Evolutionary conservation across 2,113 vertebrate genomes (phyloP).

Genomic region (Ranitomeya variabilis): DNA sequence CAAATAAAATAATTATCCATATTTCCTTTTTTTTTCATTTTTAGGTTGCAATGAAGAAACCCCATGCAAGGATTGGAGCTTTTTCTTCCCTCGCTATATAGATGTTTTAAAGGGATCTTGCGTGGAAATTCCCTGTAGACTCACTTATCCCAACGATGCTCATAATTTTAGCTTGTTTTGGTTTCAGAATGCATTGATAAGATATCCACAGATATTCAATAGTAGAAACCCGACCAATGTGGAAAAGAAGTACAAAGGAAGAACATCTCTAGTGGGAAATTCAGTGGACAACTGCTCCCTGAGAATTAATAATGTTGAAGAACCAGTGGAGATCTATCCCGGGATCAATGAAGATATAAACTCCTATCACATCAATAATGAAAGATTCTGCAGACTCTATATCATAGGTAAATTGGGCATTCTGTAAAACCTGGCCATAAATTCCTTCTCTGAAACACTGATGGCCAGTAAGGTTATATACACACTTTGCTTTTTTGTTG

Average conservation of each 20-base stretch:
- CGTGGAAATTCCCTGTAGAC: slow-evolving; percentile 38
- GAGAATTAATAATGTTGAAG: slow-evolving; percentile 19
- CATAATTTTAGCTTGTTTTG: slow-evolving; percentile 19
- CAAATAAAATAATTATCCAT: not conserved
- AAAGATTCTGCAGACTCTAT: not conserved
- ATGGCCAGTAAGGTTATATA: no score
- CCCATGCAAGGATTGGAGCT: not conserved
- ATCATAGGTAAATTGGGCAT: not conserved
- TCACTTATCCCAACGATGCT: not conserved
- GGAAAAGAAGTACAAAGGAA: not conserved
- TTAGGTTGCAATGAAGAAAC: not conserved
- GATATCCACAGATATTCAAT: not conserved
- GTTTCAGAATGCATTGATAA: not conserved
- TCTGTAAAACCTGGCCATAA: not conserved
- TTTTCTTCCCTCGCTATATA: not conserved
- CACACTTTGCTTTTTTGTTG: no score
- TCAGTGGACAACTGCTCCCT: slow-evolving; percentile 9
- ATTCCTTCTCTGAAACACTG: not conserved
- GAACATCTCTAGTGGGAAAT: slow-evolving; percentile 16
- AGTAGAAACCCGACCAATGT: not conserved
- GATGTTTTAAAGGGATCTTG: slow-evolving; percentile 9
- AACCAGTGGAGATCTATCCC: slow-evolving; percentile 2
- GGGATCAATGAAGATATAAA: slow-evolving; percentile 30
- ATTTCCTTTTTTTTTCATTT: not conserved
- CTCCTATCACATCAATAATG: not conserved